A percentile compares a stretch with the other conserved stretches of the same genome.
These are phyloP conservation scores for Phoxinus dragarum DNA, from an alignment of 2,797 vertebrate genomes.

Conservation along the genomic window DNA sequence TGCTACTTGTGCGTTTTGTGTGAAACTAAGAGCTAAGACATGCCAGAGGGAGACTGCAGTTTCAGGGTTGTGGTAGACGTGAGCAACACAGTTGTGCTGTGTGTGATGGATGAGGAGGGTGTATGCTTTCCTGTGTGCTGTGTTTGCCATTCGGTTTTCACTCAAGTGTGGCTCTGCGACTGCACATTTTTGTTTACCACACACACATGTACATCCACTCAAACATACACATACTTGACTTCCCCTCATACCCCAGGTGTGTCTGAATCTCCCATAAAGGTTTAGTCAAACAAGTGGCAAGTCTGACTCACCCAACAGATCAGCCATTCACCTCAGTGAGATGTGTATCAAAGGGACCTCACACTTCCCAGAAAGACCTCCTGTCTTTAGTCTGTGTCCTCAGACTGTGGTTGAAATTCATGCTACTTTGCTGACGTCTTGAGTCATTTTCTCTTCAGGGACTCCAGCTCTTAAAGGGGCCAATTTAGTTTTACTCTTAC, in stretches of 20 bases:
- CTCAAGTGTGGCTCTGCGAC: constrained; percentile 26
- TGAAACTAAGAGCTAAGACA: neutral
- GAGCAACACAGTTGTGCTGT: constrained; percentile 17
- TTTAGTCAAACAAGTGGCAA: constrained; percentile 7
- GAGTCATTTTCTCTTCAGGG: constrained; percentile 10
- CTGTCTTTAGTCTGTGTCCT: constrained; percentile 5
- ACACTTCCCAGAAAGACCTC: constrained; percentile 43
- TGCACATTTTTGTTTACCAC: constrained; percentile 35
- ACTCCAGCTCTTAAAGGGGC: neutral
- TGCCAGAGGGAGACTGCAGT: neutral
- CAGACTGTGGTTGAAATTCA: constrained; percentile 17
- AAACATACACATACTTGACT: neutral
- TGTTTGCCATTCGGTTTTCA: constrained; percentile 37
- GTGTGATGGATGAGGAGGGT: constrained; percentile 15
- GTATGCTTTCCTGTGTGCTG: constrained; percentile 1
- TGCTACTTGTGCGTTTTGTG: neutral
- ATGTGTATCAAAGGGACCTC: constrained; percentile 36
- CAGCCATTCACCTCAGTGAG: constrained; percentile 40
- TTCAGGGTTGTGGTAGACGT: neutral
- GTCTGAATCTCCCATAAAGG: constrained; percentile 10
- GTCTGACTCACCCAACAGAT: constrained; percentile 48
- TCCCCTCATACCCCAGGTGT: neutral
- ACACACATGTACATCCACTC: neutral
- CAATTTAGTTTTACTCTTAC: constrained; percentile 11
- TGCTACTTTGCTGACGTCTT: neutral